phyloP scores from a whole-genome alignment of 2,888 invertebrate species.

The Allygus modestus region DNA sequence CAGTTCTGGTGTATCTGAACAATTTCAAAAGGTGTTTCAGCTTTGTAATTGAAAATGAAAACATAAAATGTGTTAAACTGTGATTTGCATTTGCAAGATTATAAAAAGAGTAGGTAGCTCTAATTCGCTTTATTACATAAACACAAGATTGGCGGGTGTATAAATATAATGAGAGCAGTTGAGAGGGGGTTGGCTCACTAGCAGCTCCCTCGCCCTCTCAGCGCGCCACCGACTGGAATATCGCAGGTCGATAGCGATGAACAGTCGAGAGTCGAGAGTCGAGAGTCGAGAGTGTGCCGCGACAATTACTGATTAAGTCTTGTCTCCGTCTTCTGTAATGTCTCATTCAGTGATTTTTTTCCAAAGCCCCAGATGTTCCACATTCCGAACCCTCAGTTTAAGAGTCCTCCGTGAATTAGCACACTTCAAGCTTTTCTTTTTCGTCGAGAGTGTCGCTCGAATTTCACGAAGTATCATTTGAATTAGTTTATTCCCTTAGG shows the following conservation, averaged over 20 bases:
- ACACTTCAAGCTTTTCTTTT: not conserved
- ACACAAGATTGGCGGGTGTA: not conserved
- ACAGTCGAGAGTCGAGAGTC: not conserved
- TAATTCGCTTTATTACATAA: not conserved
- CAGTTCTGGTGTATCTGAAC: too few relatives aligned
- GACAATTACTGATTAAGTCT: not conserved
- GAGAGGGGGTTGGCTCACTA: not conserved
- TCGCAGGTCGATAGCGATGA: constrained; percentile 31
- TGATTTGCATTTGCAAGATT: too few relatives aligned
- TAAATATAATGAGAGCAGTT: not conserved
- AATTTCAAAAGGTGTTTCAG: too few relatives aligned
- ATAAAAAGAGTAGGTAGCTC: too few relatives aligned
- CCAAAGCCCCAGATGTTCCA: not conserved
- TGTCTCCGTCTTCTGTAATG: too few relatives aligned
- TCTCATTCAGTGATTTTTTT: not conserved
- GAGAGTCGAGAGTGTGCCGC: too few relatives aligned
- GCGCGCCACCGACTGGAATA: not conserved
- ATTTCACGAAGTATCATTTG: too few relatives aligned
- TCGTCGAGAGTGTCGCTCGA: too few relatives aligned
- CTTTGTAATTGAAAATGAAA: too few relatives aligned
- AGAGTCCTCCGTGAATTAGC: not conserved
- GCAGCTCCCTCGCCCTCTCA: not conserved
- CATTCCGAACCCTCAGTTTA: not conserved
- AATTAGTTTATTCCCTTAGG: too few relatives aligned
- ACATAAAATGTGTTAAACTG: too few relatives aligned